These are phyloP conservation scores for Dromiciops gliroides DNA, from an alignment of 2,113 vertebrate species.

Conservation along the genomic window DNA sequence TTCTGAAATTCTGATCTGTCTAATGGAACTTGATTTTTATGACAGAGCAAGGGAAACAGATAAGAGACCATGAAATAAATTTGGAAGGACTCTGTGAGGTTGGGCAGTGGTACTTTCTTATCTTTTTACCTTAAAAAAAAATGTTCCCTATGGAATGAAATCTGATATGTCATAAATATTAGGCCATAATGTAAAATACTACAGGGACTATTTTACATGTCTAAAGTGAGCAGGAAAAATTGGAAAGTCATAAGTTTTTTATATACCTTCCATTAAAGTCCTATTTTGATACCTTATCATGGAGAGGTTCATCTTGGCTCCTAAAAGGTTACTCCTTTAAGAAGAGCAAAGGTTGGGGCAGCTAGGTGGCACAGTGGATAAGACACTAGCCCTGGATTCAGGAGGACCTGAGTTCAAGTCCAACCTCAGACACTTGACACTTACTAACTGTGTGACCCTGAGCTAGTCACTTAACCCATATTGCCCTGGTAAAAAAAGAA, in stretches of 20 bases:
- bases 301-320: no score
- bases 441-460: no score
- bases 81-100: neutral
- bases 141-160: neutral
- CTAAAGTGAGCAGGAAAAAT: slow-evolving; percentile 15
- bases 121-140: neutral
- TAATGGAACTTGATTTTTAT: neutral
- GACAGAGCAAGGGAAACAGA: neutral
- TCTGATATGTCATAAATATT: neutral
- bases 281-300: no score
- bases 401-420: no score
- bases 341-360: no score
- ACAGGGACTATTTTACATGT: neutral
- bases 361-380: no score
- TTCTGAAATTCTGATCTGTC: no score
- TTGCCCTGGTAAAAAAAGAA: no score
- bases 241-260: neutral
- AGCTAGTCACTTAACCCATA: no score
- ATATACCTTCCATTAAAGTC: neutral
- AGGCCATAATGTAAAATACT: neutral
- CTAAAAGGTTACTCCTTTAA: no score
- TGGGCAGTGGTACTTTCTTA: neutral
- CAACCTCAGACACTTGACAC: no score
- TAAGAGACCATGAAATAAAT: neutral
- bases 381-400: no score